Base-by-base conservation (phyloP, 2,888 invertebrate genomes). In the Drosophila prolongata region DNA sequence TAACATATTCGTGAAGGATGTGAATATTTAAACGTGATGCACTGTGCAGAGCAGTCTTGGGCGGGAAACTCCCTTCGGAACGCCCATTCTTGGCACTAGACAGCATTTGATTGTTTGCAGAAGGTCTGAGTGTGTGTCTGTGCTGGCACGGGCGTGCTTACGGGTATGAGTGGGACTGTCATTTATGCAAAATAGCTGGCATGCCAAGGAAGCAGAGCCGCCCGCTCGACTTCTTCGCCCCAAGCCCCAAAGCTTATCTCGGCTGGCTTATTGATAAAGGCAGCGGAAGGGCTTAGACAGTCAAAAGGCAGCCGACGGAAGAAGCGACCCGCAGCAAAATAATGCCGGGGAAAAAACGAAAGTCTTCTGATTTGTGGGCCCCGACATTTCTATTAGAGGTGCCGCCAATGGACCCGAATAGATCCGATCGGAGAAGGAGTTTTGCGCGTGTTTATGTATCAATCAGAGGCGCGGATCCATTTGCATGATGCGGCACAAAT, bases 161-260 rank as follows among this genome's bases (percentile, higher is more conserved):
- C 46, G 19, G 70, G 57, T 37, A 52, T 69, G 54, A 64, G 61
- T 80, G 68, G 64, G 65, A 59, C 54, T 79, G 78, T 83, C 86
- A 83, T 75, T 87, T 87, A 85, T 84, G 87, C 86, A 85, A 85
- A 85, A 76, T 80, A 84, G 87, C 83, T 86, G 85, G 67, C 88
- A 83, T 79, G 80, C 52, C 62, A 80, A 87, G 82, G 73, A 73
- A 58, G 71, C 55, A 24, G 57, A 13, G 38, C 13, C 56, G 50
- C 8, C 30, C 30, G 30, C 52, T 46, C 61, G 49, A 24, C 54
- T 40, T n/a, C 52, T 35, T 4, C 11, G 34, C 52, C 59, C 65
- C 49, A 24, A 19, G 43, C 78, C 75, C 74, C 82, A 71, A 54
- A 71, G 86, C 84, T 86, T 83, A 83, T 86, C 79, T 84, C 65